Conservation (phyloP, 1,140 invertebrate genomes). For the Plodia interpunctella region DNA sequence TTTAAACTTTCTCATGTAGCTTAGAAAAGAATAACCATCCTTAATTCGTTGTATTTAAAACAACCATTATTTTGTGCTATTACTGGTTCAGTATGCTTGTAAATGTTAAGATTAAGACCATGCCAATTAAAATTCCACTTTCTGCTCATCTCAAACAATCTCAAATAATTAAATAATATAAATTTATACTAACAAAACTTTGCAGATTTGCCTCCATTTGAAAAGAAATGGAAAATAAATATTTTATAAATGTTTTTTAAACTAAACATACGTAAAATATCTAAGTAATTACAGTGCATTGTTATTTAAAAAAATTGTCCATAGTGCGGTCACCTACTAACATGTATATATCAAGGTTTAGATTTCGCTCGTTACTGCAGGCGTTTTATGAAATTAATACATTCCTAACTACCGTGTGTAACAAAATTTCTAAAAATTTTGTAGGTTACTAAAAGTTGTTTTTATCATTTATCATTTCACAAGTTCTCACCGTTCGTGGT, state of each 20-base stretch:
- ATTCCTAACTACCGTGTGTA: background rate
- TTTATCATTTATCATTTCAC: background rate
- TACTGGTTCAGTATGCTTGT: too few species aligned
- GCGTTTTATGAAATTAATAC: constrained; percentile 1
- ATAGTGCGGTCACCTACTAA: constrained; percentile 6
- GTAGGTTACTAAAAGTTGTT: background rate
- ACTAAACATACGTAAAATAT: background rate
- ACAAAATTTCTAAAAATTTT: constrained; percentile 5
- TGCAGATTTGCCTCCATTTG: too few species aligned
- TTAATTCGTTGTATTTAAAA: too few species aligned
- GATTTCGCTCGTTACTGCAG: constrained; percentile 10
- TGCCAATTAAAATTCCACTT: too few species aligned
- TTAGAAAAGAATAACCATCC: background rate
- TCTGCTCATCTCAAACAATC: too few species aligned
- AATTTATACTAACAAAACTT: too few species aligned
- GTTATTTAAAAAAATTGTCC: constrained; percentile 7
- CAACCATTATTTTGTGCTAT: too few species aligned
- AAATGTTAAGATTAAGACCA: too few species aligned
- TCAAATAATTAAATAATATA: too few species aligned
- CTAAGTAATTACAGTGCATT: background rate
- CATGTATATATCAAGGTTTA: constrained; percentile 6
- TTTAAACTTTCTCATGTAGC: too few species aligned
- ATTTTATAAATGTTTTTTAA: too few species aligned
- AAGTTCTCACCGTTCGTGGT: background rate
- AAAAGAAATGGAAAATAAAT: too few species aligned